These are phyloP conservation scores for Phacellophora camtschatica DNA, from an alignment of 30 jellyfish, hydroid and myxozoan genomes.

Conservation along the genomic window DNA sequence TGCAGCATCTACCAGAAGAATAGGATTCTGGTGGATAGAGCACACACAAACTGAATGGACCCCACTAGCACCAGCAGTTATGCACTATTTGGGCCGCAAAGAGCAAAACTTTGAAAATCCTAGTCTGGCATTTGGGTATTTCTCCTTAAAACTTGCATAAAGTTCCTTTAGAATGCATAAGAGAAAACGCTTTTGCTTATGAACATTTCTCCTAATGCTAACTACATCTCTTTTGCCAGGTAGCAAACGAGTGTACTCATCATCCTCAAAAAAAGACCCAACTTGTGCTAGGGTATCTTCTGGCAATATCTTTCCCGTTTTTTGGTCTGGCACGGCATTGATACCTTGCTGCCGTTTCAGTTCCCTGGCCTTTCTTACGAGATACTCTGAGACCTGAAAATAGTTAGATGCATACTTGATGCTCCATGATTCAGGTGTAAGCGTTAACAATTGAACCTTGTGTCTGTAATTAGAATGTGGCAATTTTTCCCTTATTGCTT, in stretches of 20 bases:
- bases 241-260: background rate
- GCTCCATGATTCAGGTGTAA: background rate
- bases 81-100: slow-evolving; percentile 72
- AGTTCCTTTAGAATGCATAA: slow-evolving; percentile 38
- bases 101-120: slow-evolving; percentile 71
- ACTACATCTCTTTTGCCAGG: slow-evolving; percentile 26
- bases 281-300: background rate
- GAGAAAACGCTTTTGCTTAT: slow-evolving; percentile 33
- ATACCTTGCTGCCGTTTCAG: background rate
- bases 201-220: slow-evolving; percentile 14
- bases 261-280: background rate
- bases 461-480: background rate
- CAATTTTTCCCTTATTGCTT: background rate
- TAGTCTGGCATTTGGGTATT: slow-evolving; percentile 23
- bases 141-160: slow-evolving; percentile 22
- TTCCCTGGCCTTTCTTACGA: background rate
- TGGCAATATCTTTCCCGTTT: background rate
- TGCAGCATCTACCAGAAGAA: slow-evolving; percentile 30
- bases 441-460: background rate
- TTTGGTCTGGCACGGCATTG: background rate
- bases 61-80: slow-evolving; percentile 64
- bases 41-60: slow-evolving; percentile 83
- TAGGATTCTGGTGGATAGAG: slow-evolving; percentile 59
- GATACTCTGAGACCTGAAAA: background rate
- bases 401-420: background rate